Conservation (phyloP, 2,113 vertebrate genomes). For the Dasyurus viverrinus region DNA sequence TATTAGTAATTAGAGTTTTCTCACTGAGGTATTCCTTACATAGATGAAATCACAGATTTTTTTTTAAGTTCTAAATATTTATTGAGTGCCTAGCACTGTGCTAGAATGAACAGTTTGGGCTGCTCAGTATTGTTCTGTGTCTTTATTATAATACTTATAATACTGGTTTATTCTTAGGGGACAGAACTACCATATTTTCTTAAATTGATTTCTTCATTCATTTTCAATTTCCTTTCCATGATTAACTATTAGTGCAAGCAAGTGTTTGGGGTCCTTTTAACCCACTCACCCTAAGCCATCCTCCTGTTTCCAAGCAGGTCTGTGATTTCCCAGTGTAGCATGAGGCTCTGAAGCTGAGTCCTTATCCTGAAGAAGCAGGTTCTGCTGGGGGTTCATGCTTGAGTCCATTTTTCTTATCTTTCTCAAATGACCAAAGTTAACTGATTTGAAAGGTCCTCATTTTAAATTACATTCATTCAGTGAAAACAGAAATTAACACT, state of each 20-base stretch:
- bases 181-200: conserved; percentile 60
- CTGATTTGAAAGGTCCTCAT: conserved; percentile 87
- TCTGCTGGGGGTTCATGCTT: conserved; percentile 78
- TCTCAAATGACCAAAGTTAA: conserved; percentile 85
- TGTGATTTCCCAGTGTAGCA: conserved; percentile 81
- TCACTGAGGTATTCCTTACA: neutral
- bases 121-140: neutral
- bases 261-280: conserved; percentile 81
- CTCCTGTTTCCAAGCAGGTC: conserved; percentile 65
- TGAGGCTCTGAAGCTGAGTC: conserved; percentile 63
- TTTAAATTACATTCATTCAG: conserved; percentile 89
- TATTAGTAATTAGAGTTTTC: neutral
- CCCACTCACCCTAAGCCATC: conserved; percentile 72
- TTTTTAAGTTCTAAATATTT: neutral
- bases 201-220: conserved; percentile 74
- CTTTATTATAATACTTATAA: neutral
- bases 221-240: conserved; percentile 77
- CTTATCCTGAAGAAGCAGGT: conserved; percentile 84
- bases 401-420: conserved; percentile 86
- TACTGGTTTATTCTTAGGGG: conserved; percentile 21
- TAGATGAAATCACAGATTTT: neutral
- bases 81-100: conserved; percentile 24
- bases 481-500: conserved; percentile 90
- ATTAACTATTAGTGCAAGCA: conserved; percentile 77
- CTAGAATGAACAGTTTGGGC: neutral